These are phyloP conservation scores for Mythimna vitellina DNA, from an alignment of 2,888 invertebrate species.

Conservation along the genomic window DNA sequence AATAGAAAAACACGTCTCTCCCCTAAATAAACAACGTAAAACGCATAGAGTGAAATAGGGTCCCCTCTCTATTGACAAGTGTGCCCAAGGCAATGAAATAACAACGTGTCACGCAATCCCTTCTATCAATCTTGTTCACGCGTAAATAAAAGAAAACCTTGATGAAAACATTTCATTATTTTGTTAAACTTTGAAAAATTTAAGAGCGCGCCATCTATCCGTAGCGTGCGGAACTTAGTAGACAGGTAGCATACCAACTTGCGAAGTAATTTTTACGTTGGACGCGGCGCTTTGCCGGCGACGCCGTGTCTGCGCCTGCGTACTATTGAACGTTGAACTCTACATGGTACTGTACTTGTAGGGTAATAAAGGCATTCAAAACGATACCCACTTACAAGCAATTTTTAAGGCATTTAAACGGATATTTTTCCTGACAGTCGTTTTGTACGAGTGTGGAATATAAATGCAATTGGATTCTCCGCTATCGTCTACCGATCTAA, in stretches of 20 bases:
- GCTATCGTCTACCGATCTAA: conserved; percentile 37
- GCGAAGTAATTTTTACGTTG: conserved; percentile 64
- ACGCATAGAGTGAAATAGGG: conserved; percentile 32
- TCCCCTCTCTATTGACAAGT: conserved; percentile 43
- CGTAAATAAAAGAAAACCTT: conserved; percentile 35
- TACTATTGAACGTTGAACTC: conserved; percentile 48
- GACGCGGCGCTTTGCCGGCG: conserved; percentile 61
- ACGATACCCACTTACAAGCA: conserved; percentile 22
- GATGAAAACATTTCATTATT: conserved; percentile 4
- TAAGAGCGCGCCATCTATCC: conserved; percentile 81
- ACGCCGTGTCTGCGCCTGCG: conserved; percentile 58
- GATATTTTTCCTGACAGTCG: conserved; percentile 23
- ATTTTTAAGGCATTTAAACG: conserved; percentile 39
- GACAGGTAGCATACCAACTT: conserved; percentile 52
- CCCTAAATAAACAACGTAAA: conserved; percentile 44
- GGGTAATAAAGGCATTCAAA: conserved; percentile 41
- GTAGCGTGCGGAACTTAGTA: conserved; percentile 75
- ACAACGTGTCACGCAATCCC: conserved; percentile 66
- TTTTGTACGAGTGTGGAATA: conserved; percentile 39
- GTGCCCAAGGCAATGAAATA: conserved; percentile 67
- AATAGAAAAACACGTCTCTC: conserved; percentile 41
- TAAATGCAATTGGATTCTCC: conserved; percentile 19
- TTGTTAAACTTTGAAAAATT: conserved; percentile 2
- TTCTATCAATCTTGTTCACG: conserved; percentile 44
- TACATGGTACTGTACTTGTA: conserved; percentile 33